Base-by-base conservation (phyloP, 2,797 vertebrate species). In the Schizopygopsis pylzovi region DNA sequence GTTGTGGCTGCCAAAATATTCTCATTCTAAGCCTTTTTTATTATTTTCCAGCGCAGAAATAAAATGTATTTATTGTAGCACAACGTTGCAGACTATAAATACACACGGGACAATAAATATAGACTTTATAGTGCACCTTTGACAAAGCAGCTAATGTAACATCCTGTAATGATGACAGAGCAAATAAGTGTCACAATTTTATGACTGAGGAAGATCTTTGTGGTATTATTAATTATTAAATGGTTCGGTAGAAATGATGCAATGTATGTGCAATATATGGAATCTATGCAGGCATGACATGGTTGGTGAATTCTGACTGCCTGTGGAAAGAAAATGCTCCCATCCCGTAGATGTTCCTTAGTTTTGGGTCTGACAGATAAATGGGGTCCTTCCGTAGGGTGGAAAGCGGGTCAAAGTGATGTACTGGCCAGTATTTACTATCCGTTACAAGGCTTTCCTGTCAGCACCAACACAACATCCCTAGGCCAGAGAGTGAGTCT, bases 141-240 rank as follows among this genome's bases (percentile, higher is more conserved):
- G 4, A 76, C 12, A 76, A 54, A 39, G 6, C 49, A 37, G 28
- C 47, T 12, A 56, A 20, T 22, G 10, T 16, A 52, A 54, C 52
- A 56, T 39, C 49, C 28, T 41, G 25, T 37, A 59, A 59, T 28
- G 15, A 79, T 43, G 37, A 45, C 39, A 63, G 28, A 52, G 77
- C 43, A n/a, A 79, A 79, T 47, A 12, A 47, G 43, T 28, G 25
- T 45, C 3, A 4, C 41, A 47, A 65, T 65, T 47, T 33, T 45
- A n/a, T 45, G 78, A 20, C 15, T 2, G 13, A 25, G 52, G 37
- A n/a, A n/a, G 37, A 78, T 78, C 1, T 12, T 28, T 63, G 39
- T 33, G 16, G 9, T 45, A 45, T 79, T 65, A 47, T 79, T 47
- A 33, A 43, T 20, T 79, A 63, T 79, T 63, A 45, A 79, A 47